Percentiles rank a stretch among this genome's conserved stretches.
phyloP scores from a whole-genome alignment of 2,888 invertebrate genomes.

The Miltochrista miniata region DNA sequence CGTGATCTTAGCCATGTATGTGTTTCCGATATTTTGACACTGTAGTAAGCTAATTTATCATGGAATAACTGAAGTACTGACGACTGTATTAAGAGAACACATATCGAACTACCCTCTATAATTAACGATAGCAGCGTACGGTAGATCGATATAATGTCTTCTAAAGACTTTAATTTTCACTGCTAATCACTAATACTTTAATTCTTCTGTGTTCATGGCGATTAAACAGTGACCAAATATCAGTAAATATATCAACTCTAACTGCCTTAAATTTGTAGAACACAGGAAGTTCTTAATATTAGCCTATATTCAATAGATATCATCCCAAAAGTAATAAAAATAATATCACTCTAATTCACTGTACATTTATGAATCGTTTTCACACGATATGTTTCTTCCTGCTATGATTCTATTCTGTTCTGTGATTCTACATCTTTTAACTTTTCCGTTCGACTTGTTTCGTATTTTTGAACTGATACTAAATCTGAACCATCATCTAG shows the following conservation, averaged over 20 bases:
- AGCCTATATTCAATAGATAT: not conserved
- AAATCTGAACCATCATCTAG: conserved; percentile 69
- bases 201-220: not conserved
- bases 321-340: not conserved
- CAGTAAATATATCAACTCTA: not conserved
- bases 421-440: conserved; percentile 42
- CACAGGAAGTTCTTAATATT: not conserved
- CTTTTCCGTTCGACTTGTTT: conserved; percentile 33
- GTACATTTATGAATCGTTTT: not conserved
- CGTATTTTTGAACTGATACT: conserved; percentile 23
- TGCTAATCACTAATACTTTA: not conserved
- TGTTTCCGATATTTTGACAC: too few species aligned
- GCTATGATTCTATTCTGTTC: not conserved
- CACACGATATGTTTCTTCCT: not conserved
- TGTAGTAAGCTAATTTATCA: too few species aligned
- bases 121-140: too few species aligned
- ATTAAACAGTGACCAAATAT: not conserved
- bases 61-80: too few species aligned
- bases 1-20: too few species aligned
- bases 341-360: not conserved
- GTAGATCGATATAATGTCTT: too few species aligned
- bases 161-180: too few species aligned
- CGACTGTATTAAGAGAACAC: too few species aligned
- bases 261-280: not conserved
- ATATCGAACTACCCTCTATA: too few species aligned